Evolutionary conservation across 2,888 invertebrate species (phyloP), one percentile per base, ranked within the genome.

Genomic region (Phyto melanocephala): DNA sequence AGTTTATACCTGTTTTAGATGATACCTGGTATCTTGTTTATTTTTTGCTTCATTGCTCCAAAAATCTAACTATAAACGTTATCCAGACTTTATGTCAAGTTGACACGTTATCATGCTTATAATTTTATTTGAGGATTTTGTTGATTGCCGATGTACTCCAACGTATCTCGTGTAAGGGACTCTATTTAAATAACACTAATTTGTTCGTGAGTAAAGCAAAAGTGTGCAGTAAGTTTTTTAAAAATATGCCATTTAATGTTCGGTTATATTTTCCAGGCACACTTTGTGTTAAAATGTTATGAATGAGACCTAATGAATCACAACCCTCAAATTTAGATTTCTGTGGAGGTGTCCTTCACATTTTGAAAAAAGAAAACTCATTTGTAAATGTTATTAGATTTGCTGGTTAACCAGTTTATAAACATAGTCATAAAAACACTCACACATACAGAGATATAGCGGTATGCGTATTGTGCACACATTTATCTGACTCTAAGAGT

Each of bases 331-430:
- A n/a, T 28, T 28, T n/a, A 4, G 22, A 20, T 24, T 22, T 13
- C 13, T 28, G 15, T 4, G 5, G 11, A 40, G 13, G 40, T n/a
- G 17, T 17, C 17, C 45, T 45, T 17, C 13, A 10, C n/a, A 42
- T 42, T 5, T 15, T 1, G 28, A 2, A 45, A 40, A 40, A 24
- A 24, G n/a, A 67, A 52, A 7, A n/a, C 37, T 13, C 11, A 40
- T 24, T 17, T 15, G 42, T 42, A 24, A 42, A 42, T 54, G n/a
- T 58, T 45, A 45, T 56, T 42, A 20, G 56, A 20, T 70, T 58
- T 56, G 20, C 13, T 58, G 70, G 70, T 70, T 45, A 70, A 28
- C 15, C 68, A 70, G 42, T 56, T 70, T 56, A 45, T 56, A 35
- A 67, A n/a, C n/a, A 76, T 22, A 76, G 33, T 45, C 11, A 20